A percentile compares a stretch with the other conserved stretches of the same genome.
These are phyloP conservation scores for Poeciliopsis presidionis DNA, from an alignment of 2,797 vertebrate species.

Conservation along the genomic window DNA sequence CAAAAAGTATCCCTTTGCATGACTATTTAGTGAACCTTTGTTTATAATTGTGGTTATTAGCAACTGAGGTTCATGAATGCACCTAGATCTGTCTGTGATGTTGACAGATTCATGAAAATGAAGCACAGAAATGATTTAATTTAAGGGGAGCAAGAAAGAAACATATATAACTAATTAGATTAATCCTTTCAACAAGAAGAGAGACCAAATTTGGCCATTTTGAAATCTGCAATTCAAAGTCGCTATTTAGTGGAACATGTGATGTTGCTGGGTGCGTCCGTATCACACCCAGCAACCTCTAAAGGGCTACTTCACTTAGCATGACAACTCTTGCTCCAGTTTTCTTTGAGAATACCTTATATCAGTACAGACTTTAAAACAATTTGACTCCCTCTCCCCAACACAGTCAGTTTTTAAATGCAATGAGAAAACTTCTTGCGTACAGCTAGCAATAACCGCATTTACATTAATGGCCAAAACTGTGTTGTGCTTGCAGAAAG, in stretches of 20 bases:
- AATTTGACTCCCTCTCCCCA: neutral
- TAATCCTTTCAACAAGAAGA: neutral
- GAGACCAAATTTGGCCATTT: neutral
- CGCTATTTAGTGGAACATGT: neutral
- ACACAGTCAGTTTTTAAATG: neutral
- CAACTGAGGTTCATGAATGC: neutral
- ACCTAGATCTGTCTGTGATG: neutral
- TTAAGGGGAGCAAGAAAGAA: neutral
- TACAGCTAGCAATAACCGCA: neutral
- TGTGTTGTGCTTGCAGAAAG: slow-evolving; percentile 17
- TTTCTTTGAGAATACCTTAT: neutral
- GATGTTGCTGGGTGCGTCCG: neutral
- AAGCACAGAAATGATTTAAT: neutral
- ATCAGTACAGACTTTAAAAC: neutral
- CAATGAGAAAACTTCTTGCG: neutral
- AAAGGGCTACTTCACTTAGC: neutral
- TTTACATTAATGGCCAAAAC: neutral
- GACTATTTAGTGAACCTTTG: neutral
- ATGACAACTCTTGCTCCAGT: neutral
- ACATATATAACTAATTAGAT: neutral
- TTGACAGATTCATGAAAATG: neutral
- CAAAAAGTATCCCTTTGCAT: neutral
- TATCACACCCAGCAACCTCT: neutral
- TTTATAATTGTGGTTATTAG: neutral
- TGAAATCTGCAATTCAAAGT: neutral